phyloP scores from a whole-genome alignment of 2,113 vertebrate genomes.

The Galemys pyrenaicus region DNA sequence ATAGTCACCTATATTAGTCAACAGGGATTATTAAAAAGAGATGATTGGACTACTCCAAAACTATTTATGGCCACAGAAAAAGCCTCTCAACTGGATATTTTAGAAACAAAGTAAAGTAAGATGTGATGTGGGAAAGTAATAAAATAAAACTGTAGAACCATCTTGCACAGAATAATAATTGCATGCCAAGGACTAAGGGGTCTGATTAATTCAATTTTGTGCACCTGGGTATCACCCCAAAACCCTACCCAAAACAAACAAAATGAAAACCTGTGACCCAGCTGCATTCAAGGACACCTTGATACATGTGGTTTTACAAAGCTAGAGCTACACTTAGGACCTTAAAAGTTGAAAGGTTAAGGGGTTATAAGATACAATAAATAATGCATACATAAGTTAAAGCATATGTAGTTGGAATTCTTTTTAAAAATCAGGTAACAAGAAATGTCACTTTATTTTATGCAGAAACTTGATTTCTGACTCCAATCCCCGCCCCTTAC shows the following conservation, averaged over 20 bases:
- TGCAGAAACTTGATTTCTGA: conserved; percentile 3
- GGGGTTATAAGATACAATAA: not conserved
- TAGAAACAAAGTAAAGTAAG: not conserved
- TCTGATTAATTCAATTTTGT: not conserved
- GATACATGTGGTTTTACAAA: not conserved
- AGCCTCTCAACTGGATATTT: not conserved
- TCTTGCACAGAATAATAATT: not conserved
- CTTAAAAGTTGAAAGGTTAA: not conserved
- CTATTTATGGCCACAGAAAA: not conserved
- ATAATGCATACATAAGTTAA: not conserved
- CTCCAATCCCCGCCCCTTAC: not conserved
- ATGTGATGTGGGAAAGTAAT: not conserved
- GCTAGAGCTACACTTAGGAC: not conserved
- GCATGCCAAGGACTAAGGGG: not conserved
- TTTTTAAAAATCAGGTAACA: not conserved
- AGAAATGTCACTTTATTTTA: not conserved
- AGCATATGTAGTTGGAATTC: not conserved
- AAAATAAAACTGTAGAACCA: not conserved
- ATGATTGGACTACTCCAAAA: not conserved
- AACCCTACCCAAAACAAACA: not conserved
- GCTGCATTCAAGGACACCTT: not conserved
- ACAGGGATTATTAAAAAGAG: not conserved
- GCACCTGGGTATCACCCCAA: not conserved
- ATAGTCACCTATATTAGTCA: not conserved
- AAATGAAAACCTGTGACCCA: not conserved